Conservation (phyloP, 1,140 invertebrate genomes). For the Ruditapes philippinarum region DNA sequence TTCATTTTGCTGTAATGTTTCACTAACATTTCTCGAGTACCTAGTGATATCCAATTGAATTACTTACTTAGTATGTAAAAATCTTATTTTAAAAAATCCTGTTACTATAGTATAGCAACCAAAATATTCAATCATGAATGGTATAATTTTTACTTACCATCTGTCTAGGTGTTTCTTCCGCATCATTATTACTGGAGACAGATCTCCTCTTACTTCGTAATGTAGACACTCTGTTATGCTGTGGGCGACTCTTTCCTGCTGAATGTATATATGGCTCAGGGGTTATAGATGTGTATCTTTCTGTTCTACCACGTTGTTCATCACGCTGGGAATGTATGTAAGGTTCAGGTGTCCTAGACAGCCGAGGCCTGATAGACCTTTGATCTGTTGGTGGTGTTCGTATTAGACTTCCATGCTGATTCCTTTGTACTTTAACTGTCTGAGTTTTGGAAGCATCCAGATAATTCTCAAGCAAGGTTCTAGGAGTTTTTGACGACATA, state of each 20-base stretch:
- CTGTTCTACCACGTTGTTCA: not conserved
- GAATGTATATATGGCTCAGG: conserved; percentile 4
- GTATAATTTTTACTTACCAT: not conserved
- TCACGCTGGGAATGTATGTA: not conserved
- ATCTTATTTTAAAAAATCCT: no score
- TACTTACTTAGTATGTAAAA: no score
- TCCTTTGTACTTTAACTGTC: not conserved
- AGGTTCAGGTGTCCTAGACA: conserved; percentile 11
- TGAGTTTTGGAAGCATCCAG: conserved; percentile 20
- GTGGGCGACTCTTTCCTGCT: not conserved
- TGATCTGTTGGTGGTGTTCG: not conserved
- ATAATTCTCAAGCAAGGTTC: conserved; percentile 1
- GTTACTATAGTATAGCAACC: no score
- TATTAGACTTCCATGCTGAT: not conserved
- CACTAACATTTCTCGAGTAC: no score
- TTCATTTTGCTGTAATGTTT: no score
- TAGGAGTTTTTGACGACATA: conserved; percentile 33
- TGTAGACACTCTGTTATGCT: conserved; percentile 11
- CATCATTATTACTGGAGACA: not conserved
- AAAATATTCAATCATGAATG: no score
- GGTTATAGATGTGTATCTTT: not conserved
- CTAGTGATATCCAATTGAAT: no score
- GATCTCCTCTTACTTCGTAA: conserved; percentile 14
- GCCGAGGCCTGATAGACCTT: not conserved
- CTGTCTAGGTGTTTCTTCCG: conserved; percentile 19